phyloP scores from a whole-genome alignment of 2,797 vertebrate genomes.

The Mus spretus region DNA sequence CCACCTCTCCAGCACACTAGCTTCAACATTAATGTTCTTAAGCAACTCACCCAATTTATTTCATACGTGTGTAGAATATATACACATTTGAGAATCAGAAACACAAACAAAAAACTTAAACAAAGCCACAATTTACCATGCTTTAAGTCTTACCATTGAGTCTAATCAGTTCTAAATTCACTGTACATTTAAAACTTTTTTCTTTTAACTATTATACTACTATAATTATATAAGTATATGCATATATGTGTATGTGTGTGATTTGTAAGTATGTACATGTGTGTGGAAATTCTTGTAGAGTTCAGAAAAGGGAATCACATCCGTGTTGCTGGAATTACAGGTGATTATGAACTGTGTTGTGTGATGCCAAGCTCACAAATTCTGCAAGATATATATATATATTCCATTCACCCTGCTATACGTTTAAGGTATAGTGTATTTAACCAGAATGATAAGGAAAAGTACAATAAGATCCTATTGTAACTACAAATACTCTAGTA shows the following conservation, averaged over 20 bases:
- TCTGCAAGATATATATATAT: too few relatives aligned
- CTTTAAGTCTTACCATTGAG: neutral
- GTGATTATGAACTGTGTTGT: neutral
- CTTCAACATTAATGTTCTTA: neutral
- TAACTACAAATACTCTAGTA: slow-evolving; percentile 1
- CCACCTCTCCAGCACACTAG: neutral
- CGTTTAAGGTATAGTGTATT: neutral
- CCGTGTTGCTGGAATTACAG: neutral
- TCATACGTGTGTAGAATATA: neutral
- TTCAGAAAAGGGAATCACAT: too few relatives aligned
- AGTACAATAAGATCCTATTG: neutral
- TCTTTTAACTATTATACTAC: neutral
- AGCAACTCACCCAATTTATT: neutral
- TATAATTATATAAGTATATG: neutral
- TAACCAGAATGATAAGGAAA: neutral
- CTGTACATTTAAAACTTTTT: neutral
- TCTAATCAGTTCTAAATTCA: neutral
- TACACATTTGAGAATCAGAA: neutral
- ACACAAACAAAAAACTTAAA: neutral
- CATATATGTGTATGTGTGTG: neutral
- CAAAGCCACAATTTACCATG: slow-evolving; percentile 2
- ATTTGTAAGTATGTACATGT: neutral
- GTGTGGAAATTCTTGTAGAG: neutral
- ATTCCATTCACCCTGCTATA: too few relatives aligned
- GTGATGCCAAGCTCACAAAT: neutral